Base-by-base conservation (phyloP, 2,888 invertebrate genomes). In the Imbricaverruca yamaguchii region DNA sequence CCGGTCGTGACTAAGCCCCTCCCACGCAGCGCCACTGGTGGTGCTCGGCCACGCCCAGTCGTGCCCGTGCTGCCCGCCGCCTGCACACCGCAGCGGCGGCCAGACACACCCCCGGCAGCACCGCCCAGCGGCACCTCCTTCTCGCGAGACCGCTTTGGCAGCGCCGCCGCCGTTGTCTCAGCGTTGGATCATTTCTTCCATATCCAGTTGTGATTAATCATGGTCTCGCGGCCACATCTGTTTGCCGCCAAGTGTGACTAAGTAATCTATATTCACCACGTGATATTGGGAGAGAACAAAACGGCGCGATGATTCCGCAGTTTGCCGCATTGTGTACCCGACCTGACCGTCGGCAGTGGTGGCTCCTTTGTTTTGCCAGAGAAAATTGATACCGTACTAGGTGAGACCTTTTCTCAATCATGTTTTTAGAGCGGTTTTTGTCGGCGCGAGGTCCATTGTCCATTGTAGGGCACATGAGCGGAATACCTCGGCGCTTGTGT, bases 241-340 rank as follows among this genome's bases (percentile, higher is more conserved):
- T 53, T 55, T 69, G 53, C 74, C 53, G 53, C 15, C 21, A 2
- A 74, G 74, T 74, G 74, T 74, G 74, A 55, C 74, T 74, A 74
- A 74, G 74, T 74, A 74, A 74, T 74, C 74, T 74, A 74, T 74
- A 74, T 74, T 74, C 74, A 74, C 74, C 74, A 21, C 74, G 55
- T 74, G 74, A 74, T 53, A 55, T 55, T 74, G 74, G 12, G 74
- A 74, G 39, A 55, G 74, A 74, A 74, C 74, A 74, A 74, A 74
- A 74, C 74, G 53, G 55, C 53, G 18, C 55, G 21, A 55, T 74
- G 74, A 74, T 13, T 74, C 21, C 74, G 74, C 74, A 74, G 74
- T 74, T 74, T 74, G 74, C 11, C 23, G 53, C 74, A 74, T 74
- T 74, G 74, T 74, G 6, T 74, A 39, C 74, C 15, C 21, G 21